These are phyloP conservation scores for Siniperca scherzeri DNA, from an alignment of 2,797 vertebrate species.

Conservation along the genomic window DNA sequence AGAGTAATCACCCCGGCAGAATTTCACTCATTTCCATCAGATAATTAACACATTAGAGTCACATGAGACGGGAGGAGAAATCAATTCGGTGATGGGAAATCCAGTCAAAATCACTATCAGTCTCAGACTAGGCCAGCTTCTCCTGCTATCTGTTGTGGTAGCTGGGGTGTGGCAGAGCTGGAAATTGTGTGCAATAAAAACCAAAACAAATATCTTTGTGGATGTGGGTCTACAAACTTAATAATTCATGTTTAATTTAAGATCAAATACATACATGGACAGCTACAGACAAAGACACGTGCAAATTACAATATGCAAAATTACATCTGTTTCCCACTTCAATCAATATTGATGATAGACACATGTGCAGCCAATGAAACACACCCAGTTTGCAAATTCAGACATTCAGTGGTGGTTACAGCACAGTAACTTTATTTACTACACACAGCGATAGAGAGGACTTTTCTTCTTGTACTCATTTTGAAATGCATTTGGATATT, in stretches of 20 bases:
- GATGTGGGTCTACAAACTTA: background rate
- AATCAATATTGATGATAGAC: conserved; percentile 29
- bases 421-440: conserved; percentile 50
- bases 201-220: background rate
- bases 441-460: background rate
- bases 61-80: conserved; percentile 29
- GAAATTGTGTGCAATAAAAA: background rate
- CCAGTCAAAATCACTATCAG: conserved; percentile 29
- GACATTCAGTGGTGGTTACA: conserved; percentile 14
- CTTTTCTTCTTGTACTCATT: background rate
- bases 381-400: conserved; percentile 15
- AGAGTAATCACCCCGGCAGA: conserved; percentile 48
- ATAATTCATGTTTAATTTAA: background rate
- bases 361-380: conserved; percentile 4
- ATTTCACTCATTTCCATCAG: conserved; percentile 44
- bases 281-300: background rate
- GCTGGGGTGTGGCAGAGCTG: background rate
- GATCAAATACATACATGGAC: conserved; percentile 1
- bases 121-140: background rate
- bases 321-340: conserved; percentile 14
- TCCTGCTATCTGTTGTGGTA: background rate
- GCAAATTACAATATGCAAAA: conserved; percentile 16
- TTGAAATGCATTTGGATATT: background rate
- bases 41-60: conserved; percentile 55
- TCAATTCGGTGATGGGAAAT: conserved; percentile 32